Conservation (phyloP, 2,888 invertebrate genomes). For the Oasisia sp. region DNA sequence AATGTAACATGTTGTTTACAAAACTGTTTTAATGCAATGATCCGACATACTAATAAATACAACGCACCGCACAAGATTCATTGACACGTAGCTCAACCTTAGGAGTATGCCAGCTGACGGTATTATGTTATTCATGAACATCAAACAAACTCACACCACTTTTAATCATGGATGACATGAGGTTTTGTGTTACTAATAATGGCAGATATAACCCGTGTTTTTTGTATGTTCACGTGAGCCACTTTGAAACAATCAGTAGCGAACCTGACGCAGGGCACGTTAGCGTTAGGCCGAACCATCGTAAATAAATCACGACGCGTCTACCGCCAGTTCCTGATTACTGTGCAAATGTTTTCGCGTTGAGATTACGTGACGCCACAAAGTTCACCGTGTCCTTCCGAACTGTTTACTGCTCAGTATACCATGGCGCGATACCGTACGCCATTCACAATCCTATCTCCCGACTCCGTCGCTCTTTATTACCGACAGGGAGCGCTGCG, state of each 20-base stretch:
- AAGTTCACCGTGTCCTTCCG: not conserved
- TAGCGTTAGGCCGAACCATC: not conserved
- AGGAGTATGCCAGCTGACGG: no score
- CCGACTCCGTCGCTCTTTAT: not conserved
- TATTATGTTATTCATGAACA: not conserved
- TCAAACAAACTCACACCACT: no score
- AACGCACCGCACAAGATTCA: no score
- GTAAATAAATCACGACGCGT: not conserved
- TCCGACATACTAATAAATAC: no score
- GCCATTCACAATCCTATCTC: not conserved
- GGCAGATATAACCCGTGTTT: not conserved
- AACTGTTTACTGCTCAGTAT: not conserved
- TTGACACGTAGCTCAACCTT: no score
- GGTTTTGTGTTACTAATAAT: no score
- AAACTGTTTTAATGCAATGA: no score
- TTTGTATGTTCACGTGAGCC: not conserved
- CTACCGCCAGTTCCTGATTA: not conserved
- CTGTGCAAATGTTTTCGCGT: constrained; percentile 2
- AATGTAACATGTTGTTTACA: no score
- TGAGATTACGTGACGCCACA: not conserved
- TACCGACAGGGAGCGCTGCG: not conserved
- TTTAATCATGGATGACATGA: no score
- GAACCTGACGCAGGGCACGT: not conserved
- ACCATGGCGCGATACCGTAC: not conserved
- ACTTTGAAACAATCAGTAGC: not conserved